Percentiles rank a stretch among this genome's conserved stretches.
Evolutionary conservation across 1,140 invertebrate genomes (phyloP).

Genomic region (Delia radicum): DNA sequence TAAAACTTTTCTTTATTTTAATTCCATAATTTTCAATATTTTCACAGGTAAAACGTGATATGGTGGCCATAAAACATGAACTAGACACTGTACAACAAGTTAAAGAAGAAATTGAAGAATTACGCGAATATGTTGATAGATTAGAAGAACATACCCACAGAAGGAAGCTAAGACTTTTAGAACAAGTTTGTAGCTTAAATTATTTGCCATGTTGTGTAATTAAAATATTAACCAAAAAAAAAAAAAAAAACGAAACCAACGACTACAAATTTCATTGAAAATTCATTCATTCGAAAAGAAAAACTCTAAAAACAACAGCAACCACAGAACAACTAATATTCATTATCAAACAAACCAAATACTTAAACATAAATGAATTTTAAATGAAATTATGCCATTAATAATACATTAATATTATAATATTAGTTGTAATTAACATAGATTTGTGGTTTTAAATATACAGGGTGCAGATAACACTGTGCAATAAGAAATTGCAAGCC

Average conservation of each 20-base stretch:
- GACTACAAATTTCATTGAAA: slow-evolving; percentile 26
- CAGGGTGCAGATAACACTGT: no score
- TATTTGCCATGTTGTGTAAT: slow-evolving; percentile 57
- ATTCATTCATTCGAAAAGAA: slow-evolving; percentile 17
- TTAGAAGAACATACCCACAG: slow-evolving; percentile 85
- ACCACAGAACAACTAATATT: neutral
- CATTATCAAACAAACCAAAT: neutral
- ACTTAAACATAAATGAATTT: neutral
- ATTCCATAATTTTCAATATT: neutral
- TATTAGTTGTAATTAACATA: no score
- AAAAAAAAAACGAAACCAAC: no score
- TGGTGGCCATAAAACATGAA: slow-evolving; percentile 91
- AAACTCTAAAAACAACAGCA: slow-evolving; percentile 11
- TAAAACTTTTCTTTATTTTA: no score
- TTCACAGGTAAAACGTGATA: slow-evolving; percentile 80
- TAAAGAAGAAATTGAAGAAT: slow-evolving; percentile 90
- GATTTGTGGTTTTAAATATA: no score
- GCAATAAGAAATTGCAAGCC: no score
- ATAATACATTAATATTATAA: no score
- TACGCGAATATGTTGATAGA: slow-evolving; percentile 85
- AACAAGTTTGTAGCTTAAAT: slow-evolving; percentile 73
- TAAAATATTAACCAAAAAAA: slow-evolving; percentile 53
- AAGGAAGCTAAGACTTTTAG: slow-evolving; percentile 79
- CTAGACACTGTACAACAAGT: slow-evolving; percentile 89
- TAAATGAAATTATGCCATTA: neutral